Evolutionary conservation across 2,113 vertebrate genomes (phyloP).

Genomic region (Columba livia): DNA sequence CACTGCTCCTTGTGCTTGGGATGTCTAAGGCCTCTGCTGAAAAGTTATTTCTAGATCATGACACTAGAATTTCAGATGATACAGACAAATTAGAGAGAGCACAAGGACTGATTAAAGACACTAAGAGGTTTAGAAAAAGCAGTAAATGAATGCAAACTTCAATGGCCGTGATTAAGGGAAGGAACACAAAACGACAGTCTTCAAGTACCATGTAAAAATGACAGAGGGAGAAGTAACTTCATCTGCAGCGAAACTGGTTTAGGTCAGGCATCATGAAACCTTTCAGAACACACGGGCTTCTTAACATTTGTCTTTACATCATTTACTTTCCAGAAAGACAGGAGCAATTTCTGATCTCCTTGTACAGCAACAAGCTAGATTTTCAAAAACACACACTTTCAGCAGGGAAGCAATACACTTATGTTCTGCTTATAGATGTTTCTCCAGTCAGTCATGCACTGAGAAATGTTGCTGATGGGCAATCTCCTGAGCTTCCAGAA

Average conservation of each 20-base stretch:
- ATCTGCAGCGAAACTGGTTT: not conserved
- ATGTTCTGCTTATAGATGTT: not conserved
- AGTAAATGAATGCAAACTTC: not conserved
- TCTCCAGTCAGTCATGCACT: not conserved
- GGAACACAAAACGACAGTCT: not conserved
- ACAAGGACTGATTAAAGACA: not conserved
- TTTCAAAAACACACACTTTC: not conserved
- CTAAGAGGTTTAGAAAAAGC: not conserved
- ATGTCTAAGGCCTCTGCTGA: not conserved
- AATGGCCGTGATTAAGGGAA: not conserved
- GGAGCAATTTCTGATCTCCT: not conserved
- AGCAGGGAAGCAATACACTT: not conserved
- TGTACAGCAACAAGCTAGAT: not conserved
- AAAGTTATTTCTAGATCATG: not conserved
- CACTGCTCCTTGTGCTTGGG: not conserved
- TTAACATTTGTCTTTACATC: not conserved
- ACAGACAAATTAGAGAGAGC: not conserved
- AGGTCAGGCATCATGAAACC: not conserved
- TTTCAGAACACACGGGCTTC: not conserved
- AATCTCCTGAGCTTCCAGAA: not conserved
- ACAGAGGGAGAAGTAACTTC: not conserved
- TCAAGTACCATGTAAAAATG: not conserved
- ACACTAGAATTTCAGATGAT: not conserved
- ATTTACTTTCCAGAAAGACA: not conserved
- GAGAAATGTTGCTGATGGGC: not conserved